These are phyloP conservation scores for Bombus terrestris DNA, from an alignment of 1,140 invertebrate genomes.

Conservation along the genomic window DNA sequence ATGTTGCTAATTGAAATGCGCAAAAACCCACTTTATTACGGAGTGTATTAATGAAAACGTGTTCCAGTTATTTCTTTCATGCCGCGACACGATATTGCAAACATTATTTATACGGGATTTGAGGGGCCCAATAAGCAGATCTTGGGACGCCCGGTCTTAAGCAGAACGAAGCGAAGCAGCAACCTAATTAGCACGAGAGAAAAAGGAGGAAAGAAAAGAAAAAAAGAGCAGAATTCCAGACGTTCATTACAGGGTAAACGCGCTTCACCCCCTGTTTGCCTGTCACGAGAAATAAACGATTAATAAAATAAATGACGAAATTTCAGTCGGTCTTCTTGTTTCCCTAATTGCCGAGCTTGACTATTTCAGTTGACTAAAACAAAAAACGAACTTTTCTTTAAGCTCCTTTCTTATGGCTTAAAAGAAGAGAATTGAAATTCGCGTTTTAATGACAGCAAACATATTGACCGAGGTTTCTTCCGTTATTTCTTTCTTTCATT, in stretches of 20 bases:
- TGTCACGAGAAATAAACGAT: constrained; percentile 32
- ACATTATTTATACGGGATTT: not conserved
- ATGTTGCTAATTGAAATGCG: not conserved
- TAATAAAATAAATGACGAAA: constrained; percentile 39
- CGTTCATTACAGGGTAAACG: constrained; percentile 30
- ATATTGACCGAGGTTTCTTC: not conserved
- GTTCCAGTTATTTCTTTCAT: not conserved
- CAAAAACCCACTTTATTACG: not conserved
- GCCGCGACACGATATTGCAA: not conserved
- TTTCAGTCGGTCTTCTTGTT: not conserved
- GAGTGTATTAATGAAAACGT: not conserved
- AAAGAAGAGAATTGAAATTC: not conserved
- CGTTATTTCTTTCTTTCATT: not conserved
- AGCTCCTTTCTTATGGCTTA: not conserved
- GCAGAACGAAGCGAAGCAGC: not conserved
- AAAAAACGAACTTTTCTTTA: not conserved
- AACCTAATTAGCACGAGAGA: constrained; percentile 39
- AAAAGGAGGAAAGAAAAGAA: not conserved
- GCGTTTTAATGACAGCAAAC: not conserved
- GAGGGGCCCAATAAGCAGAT: constrained; percentile 27
- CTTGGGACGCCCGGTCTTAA: not conserved
- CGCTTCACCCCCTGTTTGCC: not conserved
- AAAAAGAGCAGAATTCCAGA: constrained; percentile 11
- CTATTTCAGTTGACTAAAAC: not conserved
- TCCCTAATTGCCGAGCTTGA: constrained; percentile 2